A percentile compares a stretch with the other conserved stretches of the same genome.
These are phyloP conservation scores for Trichonephila clavipes DNA, from an alignment of 1,140 invertebrate genomes.

Conservation along the genomic window DNA sequence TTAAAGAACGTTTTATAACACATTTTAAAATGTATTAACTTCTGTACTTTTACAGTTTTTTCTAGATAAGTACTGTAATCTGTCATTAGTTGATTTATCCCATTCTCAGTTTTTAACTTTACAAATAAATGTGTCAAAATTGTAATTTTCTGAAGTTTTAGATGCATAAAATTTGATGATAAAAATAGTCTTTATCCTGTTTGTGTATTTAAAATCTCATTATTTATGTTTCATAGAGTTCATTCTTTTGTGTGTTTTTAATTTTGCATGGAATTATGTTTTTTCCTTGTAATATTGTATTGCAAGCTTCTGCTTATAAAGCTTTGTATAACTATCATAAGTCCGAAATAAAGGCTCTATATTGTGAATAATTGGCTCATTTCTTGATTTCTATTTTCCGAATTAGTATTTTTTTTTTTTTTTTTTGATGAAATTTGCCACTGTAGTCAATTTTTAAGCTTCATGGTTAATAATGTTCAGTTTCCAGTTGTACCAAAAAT, in stretches of 20 bases:
- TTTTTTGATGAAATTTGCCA: background rate
- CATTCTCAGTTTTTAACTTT: too few relatives aligned
- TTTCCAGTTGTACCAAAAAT: too few relatives aligned
- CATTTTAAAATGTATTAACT: too few relatives aligned
- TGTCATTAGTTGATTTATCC: too few relatives aligned
- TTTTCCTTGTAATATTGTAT: background rate
- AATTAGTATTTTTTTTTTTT: background rate
- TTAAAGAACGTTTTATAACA: too few relatives aligned
- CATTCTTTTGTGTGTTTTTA: slow-evolving; percentile 33
- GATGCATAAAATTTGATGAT: background rate
- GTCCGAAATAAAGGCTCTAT: slow-evolving; percentile 42
- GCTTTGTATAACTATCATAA: slow-evolving; percentile 39
- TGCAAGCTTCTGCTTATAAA: slow-evolving; percentile 29
- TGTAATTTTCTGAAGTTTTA: too few relatives aligned
- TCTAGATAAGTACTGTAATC: too few relatives aligned
- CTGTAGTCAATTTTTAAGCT: too few relatives aligned
- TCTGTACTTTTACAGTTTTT: too few relatives aligned
- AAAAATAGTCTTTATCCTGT: background rate
- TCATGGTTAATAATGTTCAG: too few relatives aligned
- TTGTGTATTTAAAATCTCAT: slow-evolving; percentile 25
- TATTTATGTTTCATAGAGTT: slow-evolving; percentile 9
- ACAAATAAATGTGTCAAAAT: too few relatives aligned
- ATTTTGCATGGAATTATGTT: slow-evolving; percentile 14
- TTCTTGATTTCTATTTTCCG: background rate
- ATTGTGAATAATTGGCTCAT: background rate